A percentile compares a stretch with the other conserved stretches of the same genome.
Evolutionary conservation across 2,113 vertebrate genomes (phyloP).

Genomic region (Lanius collurio): DNA sequence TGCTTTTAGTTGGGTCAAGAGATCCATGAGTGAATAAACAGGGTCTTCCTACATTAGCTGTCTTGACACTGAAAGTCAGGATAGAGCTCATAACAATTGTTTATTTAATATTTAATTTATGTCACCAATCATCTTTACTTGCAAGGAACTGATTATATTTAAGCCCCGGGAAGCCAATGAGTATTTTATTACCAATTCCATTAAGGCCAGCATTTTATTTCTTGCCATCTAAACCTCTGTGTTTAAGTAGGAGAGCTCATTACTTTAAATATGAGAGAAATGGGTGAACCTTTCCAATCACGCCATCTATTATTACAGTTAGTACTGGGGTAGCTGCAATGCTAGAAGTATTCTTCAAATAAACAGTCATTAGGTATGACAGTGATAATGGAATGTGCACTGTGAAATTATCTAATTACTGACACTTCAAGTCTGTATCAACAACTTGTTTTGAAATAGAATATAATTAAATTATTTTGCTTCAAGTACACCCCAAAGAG

Average conservation of each 20-base stretch:
- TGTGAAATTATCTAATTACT: neutral
- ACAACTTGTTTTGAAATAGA: conserved; percentile 29
- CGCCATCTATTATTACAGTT: neutral
- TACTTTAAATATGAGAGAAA: neutral
- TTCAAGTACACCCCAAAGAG: neutral
- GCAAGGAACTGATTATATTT: neutral
- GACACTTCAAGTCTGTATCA: neutral
- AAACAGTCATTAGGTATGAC: conserved; percentile 3
- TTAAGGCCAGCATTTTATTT: neutral
- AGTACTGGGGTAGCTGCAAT: neutral
- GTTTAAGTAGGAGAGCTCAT: neutral
- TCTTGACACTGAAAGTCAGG: neutral
- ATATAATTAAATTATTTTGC: conserved; percentile 32
- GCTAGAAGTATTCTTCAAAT: neutral
- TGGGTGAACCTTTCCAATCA: neutral
- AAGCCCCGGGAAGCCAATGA: neutral
- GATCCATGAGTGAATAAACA: neutral
- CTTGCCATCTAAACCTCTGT: neutral
- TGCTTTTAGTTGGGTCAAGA: neutral
- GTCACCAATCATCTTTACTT: neutral
- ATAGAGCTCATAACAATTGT: neutral
- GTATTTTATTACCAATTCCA: conserved; percentile 22
- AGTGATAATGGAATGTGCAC: neutral
- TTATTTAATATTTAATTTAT: conserved; percentile 18
- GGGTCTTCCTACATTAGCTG: neutral